A percentile compares a stretch with the other conserved stretches of the same genome.
Evolutionary conservation across 2,888 invertebrate species (phyloP).

Genomic region (Perizoma affinitatum): DNA sequence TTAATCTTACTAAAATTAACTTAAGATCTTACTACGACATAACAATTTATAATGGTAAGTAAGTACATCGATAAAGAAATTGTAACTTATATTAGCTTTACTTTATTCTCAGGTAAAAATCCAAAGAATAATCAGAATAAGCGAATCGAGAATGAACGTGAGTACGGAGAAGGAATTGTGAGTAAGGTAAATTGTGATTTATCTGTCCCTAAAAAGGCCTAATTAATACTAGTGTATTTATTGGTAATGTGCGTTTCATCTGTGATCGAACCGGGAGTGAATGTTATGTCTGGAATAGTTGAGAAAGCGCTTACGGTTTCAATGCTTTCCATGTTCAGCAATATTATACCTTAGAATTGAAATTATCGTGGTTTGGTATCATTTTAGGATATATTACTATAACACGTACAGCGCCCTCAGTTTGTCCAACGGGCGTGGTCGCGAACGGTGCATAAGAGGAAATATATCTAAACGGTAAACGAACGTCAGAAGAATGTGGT

Average conservation of each 20-base stretch:
- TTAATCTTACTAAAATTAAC: too few species aligned
- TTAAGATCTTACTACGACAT: too few species aligned
- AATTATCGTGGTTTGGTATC: too few species aligned
- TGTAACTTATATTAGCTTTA: not conserved
- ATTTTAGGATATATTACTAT: too few species aligned
- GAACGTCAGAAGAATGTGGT: too few species aligned
- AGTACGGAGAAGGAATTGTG: slow-evolving; percentile 59
- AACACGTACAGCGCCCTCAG: too few species aligned
- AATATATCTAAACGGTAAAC: too few species aligned
- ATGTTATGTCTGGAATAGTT: slow-evolving; percentile 50
- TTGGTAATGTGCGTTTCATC: slow-evolving; percentile 72
- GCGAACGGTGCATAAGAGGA: too few species aligned
- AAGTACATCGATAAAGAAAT: not conserved
- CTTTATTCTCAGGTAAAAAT: slow-evolving; percentile 58
- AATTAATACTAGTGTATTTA: slow-evolving; percentile 81
- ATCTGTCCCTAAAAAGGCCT: slow-evolving; percentile 82
- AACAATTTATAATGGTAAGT: too few species aligned
- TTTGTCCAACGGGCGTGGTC: too few species aligned
- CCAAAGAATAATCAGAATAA: slow-evolving; percentile 68
- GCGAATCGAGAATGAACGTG: slow-evolving; percentile 52
- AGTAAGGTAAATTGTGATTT: slow-evolving; percentile 78
- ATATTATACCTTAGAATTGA: slow-evolving; percentile 31
- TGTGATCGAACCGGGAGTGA: slow-evolving; percentile 71
- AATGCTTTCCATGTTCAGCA: slow-evolving; percentile 64
- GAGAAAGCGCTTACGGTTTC: slow-evolving; percentile 55